Evolutionary conservation across 2,797 vertebrate genomes (phyloP), one percentile per base, ranked within the genome.

Genomic region (Novumbra hubbsi): DNA sequence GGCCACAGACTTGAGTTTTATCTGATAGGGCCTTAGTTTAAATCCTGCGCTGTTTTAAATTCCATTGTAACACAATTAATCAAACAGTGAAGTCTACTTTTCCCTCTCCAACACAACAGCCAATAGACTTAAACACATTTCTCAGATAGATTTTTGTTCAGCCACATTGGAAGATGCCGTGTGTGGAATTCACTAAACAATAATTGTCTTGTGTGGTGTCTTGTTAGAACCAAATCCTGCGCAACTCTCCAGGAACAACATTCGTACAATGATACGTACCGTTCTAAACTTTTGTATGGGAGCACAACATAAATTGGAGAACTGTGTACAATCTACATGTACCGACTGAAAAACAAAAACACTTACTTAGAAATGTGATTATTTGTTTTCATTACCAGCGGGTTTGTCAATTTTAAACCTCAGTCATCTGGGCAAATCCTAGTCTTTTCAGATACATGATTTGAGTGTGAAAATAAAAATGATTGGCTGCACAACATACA

Each of bases 391-490:
- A 63, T 27, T 27, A 30, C 60, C 14, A 24, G 16, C 15, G 24
- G 14, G 60, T 16, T 63, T 63, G 21, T 63, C 60, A 65, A 6
- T 65, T 64, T 32, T 32, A 28, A 38, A 16, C 27, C 28, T 17
- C 17, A 17, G 28, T 9, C 16, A 16, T 65, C 63, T 65, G 2
- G 32, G 63, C 30, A 9, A 32, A 28, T 65, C 4, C 27, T 16
- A 8, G 15, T 64, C 16, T 3, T 48, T 66, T 50, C 30, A 49
- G 34, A 71, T 17, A 14, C 41, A 27, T 67, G 57, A 3, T 27
- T 55, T 62, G 30, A 41, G 38, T 45, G 48, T 72, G 17, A 79
- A 81, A 79, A 50, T 45, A 17, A 79, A 80, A 78, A 57, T 79
- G 68, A 66, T 55, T 74, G 68, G 70, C 64, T 76, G 72, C 71